phyloP scores from a whole-genome alignment of 2,888 invertebrate species.

The Itoplectis maculator region DNA sequence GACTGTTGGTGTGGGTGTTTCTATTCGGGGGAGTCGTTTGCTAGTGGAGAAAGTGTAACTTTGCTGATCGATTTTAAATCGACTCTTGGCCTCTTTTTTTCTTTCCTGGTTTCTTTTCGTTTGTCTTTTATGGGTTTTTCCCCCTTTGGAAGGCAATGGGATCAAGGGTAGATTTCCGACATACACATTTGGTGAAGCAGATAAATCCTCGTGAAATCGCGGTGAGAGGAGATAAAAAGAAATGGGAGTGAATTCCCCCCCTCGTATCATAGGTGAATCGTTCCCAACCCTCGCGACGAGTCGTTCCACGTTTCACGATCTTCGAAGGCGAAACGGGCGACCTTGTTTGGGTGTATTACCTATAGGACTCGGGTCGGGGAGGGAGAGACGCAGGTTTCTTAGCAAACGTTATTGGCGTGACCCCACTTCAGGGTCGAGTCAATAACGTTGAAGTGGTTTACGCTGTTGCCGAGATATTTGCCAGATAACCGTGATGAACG shows the following conservation, averaged over 20 bases:
- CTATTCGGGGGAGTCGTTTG: constrained; percentile 5
- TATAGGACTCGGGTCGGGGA: not conserved
- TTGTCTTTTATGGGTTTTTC: constrained; percentile 45
- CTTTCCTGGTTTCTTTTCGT: constrained; percentile 8
- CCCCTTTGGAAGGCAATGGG: not conserved
- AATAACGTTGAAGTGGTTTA: constrained; percentile 79
- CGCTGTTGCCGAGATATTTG: constrained; percentile 75
- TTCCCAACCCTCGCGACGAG: constrained; percentile 32
- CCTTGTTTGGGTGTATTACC: constrained; percentile 42
- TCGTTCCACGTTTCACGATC: constrained; percentile 46
- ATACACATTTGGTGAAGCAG: not conserved
- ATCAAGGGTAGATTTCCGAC: constrained; percentile 24
- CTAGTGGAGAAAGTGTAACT: constrained; percentile 21
- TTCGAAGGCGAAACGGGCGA: constrained; percentile 35
- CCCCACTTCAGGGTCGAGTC: constrained; percentile 64
- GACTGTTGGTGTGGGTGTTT: constrained; percentile 1
- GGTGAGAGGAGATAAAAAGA: constrained; percentile 58
- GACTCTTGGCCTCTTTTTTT: constrained; percentile 42
- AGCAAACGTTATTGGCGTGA: constrained; percentile 29
- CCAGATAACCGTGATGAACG: constrained; percentile 75
- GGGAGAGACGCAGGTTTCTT: constrained; percentile 55
- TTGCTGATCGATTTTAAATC: not conserved
- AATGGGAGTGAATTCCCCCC: constrained; percentile 49
- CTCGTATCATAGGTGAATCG: constrained; percentile 51
- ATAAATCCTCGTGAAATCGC: constrained; percentile 57